Evolutionary conservation across 1,140 invertebrate genomes (phyloP).

Genomic region (Olivierus martensii): DNA sequence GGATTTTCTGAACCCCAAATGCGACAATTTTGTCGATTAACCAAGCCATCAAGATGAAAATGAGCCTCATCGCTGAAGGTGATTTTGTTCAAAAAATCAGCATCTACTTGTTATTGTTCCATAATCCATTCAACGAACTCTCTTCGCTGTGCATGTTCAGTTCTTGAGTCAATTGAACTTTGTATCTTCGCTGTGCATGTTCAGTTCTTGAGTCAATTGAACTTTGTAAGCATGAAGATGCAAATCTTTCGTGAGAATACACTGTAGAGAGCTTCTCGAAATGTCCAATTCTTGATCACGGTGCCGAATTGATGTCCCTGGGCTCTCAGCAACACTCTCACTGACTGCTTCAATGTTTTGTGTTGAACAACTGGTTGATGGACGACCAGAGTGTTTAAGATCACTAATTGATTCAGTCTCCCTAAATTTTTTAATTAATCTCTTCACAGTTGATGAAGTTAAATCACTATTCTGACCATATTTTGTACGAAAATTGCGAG

Average conservation of each 20-base stretch:
- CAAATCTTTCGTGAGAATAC: slow-evolving; percentile 5
- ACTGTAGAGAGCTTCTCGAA: slow-evolving; percentile 7
- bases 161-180: no score
- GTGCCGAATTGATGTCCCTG: slow-evolving; percentile 10
- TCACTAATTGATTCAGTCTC: slow-evolving; percentile 14
- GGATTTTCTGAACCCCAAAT: no score
- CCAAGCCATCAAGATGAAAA: no score
- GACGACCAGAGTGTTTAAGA: slow-evolving; percentile 7
- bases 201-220: no score
- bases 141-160: no score
- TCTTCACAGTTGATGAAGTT: slow-evolving; percentile 11
- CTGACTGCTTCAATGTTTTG: slow-evolving; percentile 3
- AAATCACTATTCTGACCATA: slow-evolving; percentile 9
- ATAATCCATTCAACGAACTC: no score
- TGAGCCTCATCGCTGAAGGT: no score
- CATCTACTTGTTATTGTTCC: no score
- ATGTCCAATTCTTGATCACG: slow-evolving; percentile 8
- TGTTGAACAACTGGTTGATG: slow-evolving; percentile 1
- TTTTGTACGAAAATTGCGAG: slow-evolving; percentile 8
- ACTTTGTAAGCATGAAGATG: slow-evolving; percentile 9
- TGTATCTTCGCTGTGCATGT: no score
- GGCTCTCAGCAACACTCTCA: slow-evolving; percentile 6
- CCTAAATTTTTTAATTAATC: slow-evolving; percentile 6
- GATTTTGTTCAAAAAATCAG: no score
- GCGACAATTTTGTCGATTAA: no score